Base-by-base conservation (phyloP, 2,113 vertebrate species). In the Thunnus maccoyii region DNA sequence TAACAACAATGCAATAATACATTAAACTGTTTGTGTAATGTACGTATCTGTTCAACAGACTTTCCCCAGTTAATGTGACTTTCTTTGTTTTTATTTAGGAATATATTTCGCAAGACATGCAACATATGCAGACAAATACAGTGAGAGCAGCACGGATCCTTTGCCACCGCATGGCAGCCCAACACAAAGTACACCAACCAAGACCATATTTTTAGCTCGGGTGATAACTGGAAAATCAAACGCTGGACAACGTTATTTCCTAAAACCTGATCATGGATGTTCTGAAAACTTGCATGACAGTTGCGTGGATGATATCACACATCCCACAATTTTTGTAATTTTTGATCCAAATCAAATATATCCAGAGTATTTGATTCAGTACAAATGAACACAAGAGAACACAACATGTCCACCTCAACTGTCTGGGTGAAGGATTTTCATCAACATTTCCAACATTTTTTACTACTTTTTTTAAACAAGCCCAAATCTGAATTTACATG, bases 291-390 rank as follows among this genome's bases (percentile, higher is more conserved):
- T 91, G 16, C 96, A 97, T 18, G 92, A 97, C 90, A 97, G 97
- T 89, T 97, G 97, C 80, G 96, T 97, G 79, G 90, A 98, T 80
- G 66, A 92, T 14, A 87, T 88, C 11, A 87, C 73, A 74, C 82
- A 93, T 79, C 97, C 97, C 55, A 96, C 27, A 5, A 91, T 97
- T 71, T 97, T 94, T 89, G 95, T 97, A 55, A 94, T 98, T 84
- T 98, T 98, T 85, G 95, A 98, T 87, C 78, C 95, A 82, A 96
- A 97, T 91, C 97, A 98, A 78, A 97, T 97, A 82, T 98, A 97
- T 82, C 97, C 97, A 2, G 96, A 97, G 76, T 97, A 98, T 86
- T 55, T 98, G 83, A 96, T 98, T 92, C 92, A 96, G 81, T 97
- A 97, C 68, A 89, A 46, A 30, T 96, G 83, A 95, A 1, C 25